phyloP scores from a whole-genome alignment of 2,888 invertebrate genomes.

The Papilio demoleus region DNA sequence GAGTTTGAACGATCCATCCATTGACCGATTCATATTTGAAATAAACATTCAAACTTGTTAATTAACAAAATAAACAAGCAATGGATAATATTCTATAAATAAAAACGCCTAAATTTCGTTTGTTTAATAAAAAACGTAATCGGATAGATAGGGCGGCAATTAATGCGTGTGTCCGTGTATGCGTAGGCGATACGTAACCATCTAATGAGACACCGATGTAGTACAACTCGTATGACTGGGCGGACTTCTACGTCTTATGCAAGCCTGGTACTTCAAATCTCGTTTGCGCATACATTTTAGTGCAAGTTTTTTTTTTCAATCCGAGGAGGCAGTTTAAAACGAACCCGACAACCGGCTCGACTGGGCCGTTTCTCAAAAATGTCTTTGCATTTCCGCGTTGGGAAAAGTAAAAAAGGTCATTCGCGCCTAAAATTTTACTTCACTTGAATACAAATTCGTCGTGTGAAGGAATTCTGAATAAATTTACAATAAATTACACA shows the following conservation, averaged over 20 bases:
- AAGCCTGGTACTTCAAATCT: slow-evolving; percentile 75
- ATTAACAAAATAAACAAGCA: slow-evolving; percentile 49
- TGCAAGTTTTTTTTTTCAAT: slow-evolving; percentile 69
- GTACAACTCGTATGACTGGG: slow-evolving; percentile 63
- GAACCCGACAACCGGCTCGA: slow-evolving; percentile 75
- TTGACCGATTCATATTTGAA: slow-evolving; percentile 38
- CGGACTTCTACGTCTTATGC: slow-evolving; percentile 64
- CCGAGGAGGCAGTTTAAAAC: slow-evolving; percentile 67
- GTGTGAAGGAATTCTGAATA: slow-evolving; percentile 45
- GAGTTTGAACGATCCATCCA: slow-evolving; percentile 56
- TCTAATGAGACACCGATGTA: slow-evolving; percentile 59
- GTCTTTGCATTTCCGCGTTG: slow-evolving; percentile 79
- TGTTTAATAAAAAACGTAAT: slow-evolving; percentile 51
- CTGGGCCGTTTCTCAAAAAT: slow-evolving; percentile 72
- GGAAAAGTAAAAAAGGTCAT: slow-evolving; percentile 75
- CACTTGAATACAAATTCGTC: slow-evolving; percentile 49
- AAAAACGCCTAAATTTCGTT: slow-evolving; percentile 20
- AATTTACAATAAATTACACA: slow-evolving; percentile 42
- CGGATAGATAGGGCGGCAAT: slow-evolving; percentile 69
- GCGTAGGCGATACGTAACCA: slow-evolving; percentile 62
- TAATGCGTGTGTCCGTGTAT: slow-evolving; percentile 62
- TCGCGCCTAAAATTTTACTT: slow-evolving; percentile 68
- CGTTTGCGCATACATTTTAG: slow-evolving; percentile 80
- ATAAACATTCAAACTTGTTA: slow-evolving; percentile 35
- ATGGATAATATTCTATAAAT: slow-evolving; percentile 46